Conservation (phyloP, 1,140 invertebrate genomes). For the Zaprionus davidi region DNA sequence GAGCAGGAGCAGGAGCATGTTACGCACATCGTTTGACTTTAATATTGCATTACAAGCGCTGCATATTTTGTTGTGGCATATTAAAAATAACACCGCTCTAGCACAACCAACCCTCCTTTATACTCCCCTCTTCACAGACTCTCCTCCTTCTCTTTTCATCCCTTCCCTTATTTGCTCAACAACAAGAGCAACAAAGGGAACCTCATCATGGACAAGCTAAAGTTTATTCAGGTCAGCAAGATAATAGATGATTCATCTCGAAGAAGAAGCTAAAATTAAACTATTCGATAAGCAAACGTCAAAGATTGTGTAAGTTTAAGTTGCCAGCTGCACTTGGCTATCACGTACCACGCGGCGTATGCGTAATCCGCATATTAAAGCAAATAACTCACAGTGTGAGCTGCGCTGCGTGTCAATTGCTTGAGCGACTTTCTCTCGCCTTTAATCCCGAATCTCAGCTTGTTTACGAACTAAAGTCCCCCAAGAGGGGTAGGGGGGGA, state of each 20-base stretch:
- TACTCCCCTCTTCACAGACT: background rate
- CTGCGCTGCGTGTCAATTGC: background rate
- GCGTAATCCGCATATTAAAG: conserved; percentile 29
- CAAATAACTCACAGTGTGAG: background rate
- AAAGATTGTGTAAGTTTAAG: background rate
- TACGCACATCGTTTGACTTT: conserved; percentile 72
- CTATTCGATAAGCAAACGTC: background rate
- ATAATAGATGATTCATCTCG: background rate
- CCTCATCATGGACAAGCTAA: background rate
- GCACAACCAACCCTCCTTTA: background rate
- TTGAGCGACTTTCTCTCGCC: background rate
- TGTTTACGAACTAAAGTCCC: conserved; percentile 15
- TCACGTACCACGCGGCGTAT: conserved; percentile 22
- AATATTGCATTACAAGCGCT: conserved; percentile 60
- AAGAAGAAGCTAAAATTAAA: background rate
- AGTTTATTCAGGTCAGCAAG: conserved; percentile 1
- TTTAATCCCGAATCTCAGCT: conserved; percentile 17
- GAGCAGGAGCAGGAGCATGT: conserved; percentile 9
- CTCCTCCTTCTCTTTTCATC: background rate
- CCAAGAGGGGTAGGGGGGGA: rapidly evolving
- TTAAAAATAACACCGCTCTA: conserved; percentile 42
- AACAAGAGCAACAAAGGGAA: background rate
- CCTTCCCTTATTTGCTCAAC: background rate
- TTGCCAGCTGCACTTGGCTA: background rate
- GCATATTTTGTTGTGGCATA: conserved; percentile 54